Percentiles rank a stretch among this genome's conserved stretches.
Evolutionary conservation across 2,888 invertebrate genomes (phyloP).

Genomic region (Callyntrura sp.): DNA sequence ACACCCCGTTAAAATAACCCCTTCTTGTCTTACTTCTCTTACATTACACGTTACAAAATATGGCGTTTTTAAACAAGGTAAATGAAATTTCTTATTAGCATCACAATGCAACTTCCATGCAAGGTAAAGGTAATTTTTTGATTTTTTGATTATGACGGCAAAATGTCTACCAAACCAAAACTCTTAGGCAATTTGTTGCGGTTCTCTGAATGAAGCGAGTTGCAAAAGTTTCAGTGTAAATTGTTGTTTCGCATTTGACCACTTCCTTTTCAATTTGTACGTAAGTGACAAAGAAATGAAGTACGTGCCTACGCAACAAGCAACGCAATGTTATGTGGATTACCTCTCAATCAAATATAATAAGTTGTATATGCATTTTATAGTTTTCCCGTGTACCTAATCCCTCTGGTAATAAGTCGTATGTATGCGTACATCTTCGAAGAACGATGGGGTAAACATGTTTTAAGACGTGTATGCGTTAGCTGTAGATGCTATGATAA

Average conservation of each 20-base stretch:
- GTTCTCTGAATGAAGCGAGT: not conserved
- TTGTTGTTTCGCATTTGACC: not conserved
- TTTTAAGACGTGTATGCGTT: too few species aligned
- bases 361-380: too few species aligned
- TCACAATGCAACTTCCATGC: slow-evolving; percentile 25
- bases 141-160: slow-evolving; percentile 42
- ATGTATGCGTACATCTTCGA: too few species aligned
- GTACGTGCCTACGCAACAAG: not conserved
- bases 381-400: too few species aligned
- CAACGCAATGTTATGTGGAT: not conserved
- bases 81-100: slow-evolving; percentile 43
- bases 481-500: too few species aligned
- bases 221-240: not conserved
- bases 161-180: slow-evolving; percentile 45
- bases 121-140: slow-evolving; percentile 60
- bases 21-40: not conserved
- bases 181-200: not conserved
- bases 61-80: not conserved
- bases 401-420: too few species aligned
- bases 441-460: too few species aligned
- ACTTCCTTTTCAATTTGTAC: slow-evolving; percentile 6
- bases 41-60: not conserved
- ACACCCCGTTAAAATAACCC: not conserved
- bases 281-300: not conserved
- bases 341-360: not conserved